These are phyloP conservation scores for Sceliomorpha sp. DNA, from an alignment of 2,888 invertebrate species.

Conservation along the genomic window DNA sequence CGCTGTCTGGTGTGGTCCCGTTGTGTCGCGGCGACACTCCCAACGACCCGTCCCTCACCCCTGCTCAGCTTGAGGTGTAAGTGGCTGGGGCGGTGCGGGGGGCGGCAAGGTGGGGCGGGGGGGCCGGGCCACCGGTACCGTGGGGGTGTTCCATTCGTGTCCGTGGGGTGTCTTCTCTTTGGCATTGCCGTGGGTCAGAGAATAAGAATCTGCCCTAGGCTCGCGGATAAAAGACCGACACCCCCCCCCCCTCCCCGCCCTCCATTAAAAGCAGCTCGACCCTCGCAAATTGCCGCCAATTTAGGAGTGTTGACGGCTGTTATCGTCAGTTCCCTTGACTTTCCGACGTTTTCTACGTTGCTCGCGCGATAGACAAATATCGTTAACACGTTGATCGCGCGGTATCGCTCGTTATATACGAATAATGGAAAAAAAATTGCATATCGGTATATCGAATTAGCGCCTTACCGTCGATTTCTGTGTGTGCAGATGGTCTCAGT, in stretches of 20 bases:
- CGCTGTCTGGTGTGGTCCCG: too few species aligned
- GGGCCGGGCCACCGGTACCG: too few species aligned
- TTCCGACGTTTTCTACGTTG: constrained; percentile 13
- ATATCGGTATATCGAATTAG: too few species aligned
- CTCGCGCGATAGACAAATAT: constrained; percentile 16
- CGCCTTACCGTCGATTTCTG: too few species aligned
- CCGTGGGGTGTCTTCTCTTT: constrained; percentile 67
- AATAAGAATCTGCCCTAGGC: constrained; percentile 75
- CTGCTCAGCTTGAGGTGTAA: too few species aligned
- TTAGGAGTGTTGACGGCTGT: constrained; percentile 67
- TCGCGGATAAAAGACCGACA: constrained; percentile 73
- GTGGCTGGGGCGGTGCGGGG: too few species aligned
- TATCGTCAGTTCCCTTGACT: constrained; percentile 57
- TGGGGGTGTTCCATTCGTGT: constrained; percentile 69
- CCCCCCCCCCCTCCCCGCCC: too few species aligned
- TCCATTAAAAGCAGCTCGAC: constrained; percentile 56
- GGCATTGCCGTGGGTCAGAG: constrained; percentile 64
- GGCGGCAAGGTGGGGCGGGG: too few species aligned
- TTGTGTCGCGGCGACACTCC: too few species aligned
- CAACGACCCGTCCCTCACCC: too few species aligned
- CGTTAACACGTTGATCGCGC: constrained; percentile 3
- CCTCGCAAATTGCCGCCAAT: constrained; percentile 64
- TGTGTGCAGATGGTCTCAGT: constrained; percentile 81
- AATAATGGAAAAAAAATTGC: background rate
- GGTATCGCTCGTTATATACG: background rate